Evolutionary conservation across 2,797 vertebrate genomes (phyloP).

Genomic region (Toxotes lorentzi): DNA sequence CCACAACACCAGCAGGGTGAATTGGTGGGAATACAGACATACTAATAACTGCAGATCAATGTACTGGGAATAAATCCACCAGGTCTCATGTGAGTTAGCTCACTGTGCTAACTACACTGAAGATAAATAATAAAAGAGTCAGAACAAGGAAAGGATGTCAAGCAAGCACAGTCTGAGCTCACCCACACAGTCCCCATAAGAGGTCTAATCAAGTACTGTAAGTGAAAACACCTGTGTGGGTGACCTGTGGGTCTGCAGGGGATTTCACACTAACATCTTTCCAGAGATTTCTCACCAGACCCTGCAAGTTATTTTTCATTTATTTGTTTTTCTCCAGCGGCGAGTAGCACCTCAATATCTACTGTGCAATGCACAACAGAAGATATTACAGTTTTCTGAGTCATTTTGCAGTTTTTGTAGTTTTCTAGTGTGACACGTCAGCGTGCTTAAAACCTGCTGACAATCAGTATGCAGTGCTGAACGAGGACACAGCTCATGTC

Average conservation of each 20-base stretch:
- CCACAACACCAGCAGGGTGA: constrained; percentile 30
- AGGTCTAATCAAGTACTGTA: constrained; percentile 11
- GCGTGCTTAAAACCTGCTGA: neutral
- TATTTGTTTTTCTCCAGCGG: neutral
- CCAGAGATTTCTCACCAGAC: neutral
- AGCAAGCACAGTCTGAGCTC: neutral
- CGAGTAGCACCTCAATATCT: neutral
- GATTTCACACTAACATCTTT: neutral
- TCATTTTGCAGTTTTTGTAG: neutral
- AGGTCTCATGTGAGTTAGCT: neutral
- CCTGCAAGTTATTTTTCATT: neutral
- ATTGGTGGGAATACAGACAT: constrained; percentile 27
- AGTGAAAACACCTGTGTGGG: constrained; percentile 19
- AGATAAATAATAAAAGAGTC: too few relatives aligned
- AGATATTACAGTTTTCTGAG: too few relatives aligned
- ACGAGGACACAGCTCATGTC: constrained; percentile 12
- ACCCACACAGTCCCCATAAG: neutral
- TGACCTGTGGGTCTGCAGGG: neutral
- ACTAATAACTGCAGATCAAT: constrained; percentile 11
- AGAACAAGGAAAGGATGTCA: too few relatives aligned
- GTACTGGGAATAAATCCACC: constrained; percentile 5
- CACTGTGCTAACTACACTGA: neutral
- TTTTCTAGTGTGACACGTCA: neutral
- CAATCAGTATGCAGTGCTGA: neutral
- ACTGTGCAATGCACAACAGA: neutral